phyloP scores from a whole-genome alignment of 2,113 vertebrate genomes.

The Oxyruncus cristatus region DNA sequence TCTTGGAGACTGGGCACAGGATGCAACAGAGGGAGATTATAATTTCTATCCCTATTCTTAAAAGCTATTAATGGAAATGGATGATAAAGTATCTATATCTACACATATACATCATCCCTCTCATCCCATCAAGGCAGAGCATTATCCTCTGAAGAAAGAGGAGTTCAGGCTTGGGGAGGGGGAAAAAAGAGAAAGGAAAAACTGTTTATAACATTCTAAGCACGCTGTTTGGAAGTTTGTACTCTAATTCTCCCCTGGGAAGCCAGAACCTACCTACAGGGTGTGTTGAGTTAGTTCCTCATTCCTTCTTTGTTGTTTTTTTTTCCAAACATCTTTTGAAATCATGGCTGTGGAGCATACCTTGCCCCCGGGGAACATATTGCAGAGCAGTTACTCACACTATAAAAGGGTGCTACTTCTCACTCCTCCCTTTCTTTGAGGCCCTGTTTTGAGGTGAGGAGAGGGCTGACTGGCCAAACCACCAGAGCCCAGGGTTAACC shows the following conservation, averaged over 20 bases:
- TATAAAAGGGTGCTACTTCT: background rate
- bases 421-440: background rate
- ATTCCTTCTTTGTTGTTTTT: background rate
- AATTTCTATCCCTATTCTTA: background rate
- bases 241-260: background rate
- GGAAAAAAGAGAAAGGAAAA: background rate
- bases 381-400: conserved; percentile 18
- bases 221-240: background rate
- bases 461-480: background rate
- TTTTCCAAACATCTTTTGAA: background rate
- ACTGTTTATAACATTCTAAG: background rate
- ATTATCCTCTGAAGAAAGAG: background rate
- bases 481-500: background rate
- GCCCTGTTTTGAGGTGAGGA: background rate
- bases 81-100: background rate
- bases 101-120: background rate
- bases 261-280: conserved; percentile 31
- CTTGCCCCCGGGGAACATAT: background rate
- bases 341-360: background rate
- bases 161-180: background rate
- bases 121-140: background rate
- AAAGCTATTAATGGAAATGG: conserved; percentile 21
- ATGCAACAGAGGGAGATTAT: background rate
- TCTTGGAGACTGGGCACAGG: background rate
- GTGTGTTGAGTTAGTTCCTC: conserved; percentile 30